Base-by-base conservation (phyloP, 2,113 vertebrate genomes). In the Dipodomys stephensi region DNA sequence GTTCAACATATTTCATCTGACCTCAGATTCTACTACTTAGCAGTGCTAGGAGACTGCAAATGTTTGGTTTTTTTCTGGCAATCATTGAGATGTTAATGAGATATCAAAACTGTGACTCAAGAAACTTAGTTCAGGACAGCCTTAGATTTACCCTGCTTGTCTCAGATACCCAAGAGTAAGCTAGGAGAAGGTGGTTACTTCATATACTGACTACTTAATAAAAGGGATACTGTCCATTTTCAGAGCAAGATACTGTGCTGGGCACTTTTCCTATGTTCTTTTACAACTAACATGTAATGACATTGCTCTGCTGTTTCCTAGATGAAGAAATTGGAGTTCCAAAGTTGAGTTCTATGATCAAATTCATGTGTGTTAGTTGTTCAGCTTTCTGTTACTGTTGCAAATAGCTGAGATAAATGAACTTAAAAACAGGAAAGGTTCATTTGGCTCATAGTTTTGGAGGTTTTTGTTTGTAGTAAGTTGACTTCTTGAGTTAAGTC, bases 1-100 rank as follows among this genome's bases (percentile, higher is more conserved):
- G 1, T 94, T 94, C 93, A 96, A 96, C 95, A 96, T 76, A 79
- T 93, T 95, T 95, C 89, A 96, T 94, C 95, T 97, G 97, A 49
- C 62, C 46, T 90, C 73, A 71, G 46, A 57, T 22, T 81, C 69
- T 64, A 62, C 49, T 53, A n/a, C 6, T 27, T 25, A 68, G 57
- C 12, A 71, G 25, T 78, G 25, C 49, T 49, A 60, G 60, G 49
- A 69, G 80, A 89, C 88, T 95, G 96, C 95, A 97, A 92, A 81
- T 92, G 64, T 94, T 93, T 62, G 49, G 8, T 57, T 57, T 57
- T 57, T 57, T 78, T 11, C 60, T 83, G 27, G 4, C 86, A 74
- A 93, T 81, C 91, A 80, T 39, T 15, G 60, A 67, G 81, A n/a
- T 68, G 81, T 57, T 92, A 86, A 72, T 60, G 79, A 65, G 20